These are phyloP conservation scores for Ardeotis arabs DNA, from an alignment of 2,113 vertebrate genomes.

Conservation along the genomic window DNA sequence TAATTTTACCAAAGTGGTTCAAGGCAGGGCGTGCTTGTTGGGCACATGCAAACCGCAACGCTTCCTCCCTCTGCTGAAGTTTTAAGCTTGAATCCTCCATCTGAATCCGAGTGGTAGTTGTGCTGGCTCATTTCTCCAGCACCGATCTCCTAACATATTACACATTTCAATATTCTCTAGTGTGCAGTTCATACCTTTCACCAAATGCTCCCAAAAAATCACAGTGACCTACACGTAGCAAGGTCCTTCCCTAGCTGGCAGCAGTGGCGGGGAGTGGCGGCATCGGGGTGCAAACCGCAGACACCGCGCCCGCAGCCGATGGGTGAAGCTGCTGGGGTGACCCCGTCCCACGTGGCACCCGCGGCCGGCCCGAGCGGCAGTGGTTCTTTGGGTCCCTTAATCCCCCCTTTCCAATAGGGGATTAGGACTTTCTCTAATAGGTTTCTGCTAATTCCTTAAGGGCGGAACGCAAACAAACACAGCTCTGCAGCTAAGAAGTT, in stretches of 20 bases:
- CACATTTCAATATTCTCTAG: neutral
- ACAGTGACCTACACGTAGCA: neutral
- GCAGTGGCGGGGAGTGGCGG: too few species aligned
- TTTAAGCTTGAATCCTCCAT: neutral
- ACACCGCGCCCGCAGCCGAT: accelerated
- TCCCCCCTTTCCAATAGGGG: neutral
- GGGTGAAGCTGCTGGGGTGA: neutral
- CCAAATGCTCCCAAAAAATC: neutral
- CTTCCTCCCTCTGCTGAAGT: neutral
- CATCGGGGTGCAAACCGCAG: accelerated
- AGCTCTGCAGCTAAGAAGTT: neutral
- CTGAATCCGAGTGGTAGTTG: neutral
- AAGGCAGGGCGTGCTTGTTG: neutral
- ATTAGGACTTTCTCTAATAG: neutral
- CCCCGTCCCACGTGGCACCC: accelerated
- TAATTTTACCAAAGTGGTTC: neutral
- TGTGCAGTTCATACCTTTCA: neutral
- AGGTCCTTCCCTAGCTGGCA: neutral
- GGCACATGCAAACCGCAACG: neutral
- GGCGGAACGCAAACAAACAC: neutral
- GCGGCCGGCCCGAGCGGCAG: accelerated
- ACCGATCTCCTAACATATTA: neutral
- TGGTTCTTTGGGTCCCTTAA: neutral
- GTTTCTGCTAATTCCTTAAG: constrained; percentile 5
- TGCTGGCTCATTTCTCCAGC: neutral